Conservation (phyloP, 2,797 vertebrate species). For the Characodon lateralis region DNA sequence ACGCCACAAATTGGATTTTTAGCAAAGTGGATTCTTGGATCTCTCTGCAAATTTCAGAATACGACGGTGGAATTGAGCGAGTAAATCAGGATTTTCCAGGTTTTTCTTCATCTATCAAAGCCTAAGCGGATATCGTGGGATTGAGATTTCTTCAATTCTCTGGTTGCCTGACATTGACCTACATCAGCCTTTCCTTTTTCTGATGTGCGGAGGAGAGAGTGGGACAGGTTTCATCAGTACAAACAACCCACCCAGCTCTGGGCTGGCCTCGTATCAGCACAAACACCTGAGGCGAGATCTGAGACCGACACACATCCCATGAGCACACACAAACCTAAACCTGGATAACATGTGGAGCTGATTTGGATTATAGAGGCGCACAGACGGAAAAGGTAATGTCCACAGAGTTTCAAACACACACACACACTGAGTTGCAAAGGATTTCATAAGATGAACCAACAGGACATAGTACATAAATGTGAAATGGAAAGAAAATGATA, state of each 20-base stretch:
- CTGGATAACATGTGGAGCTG: constrained; percentile 78
- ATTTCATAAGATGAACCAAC: background rate
- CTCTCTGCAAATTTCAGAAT: constrained; percentile 60
- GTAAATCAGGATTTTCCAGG: constrained; percentile 69
- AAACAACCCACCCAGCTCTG: constrained; percentile 18
- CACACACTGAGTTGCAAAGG: background rate
- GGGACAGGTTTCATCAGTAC: constrained; percentile 50
- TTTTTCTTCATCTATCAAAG: constrained; percentile 62
- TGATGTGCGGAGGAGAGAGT: constrained; percentile 54
- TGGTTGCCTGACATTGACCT: constrained; percentile 59
- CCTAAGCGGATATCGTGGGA: constrained; percentile 71
- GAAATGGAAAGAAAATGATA: background rate
- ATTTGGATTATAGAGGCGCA: constrained; percentile 76
- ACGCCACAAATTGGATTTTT: constrained; percentile 64
- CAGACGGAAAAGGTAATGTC: constrained; percentile 77
- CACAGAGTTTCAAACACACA: constrained; percentile 31
- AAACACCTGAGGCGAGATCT: constrained; percentile 67
- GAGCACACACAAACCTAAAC: constrained; percentile 47
- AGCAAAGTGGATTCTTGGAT: constrained; percentile 62
- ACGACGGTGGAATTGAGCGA: constrained; percentile 45
- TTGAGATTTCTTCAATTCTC: constrained; percentile 60
- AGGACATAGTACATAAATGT: background rate
- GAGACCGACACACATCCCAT: constrained; percentile 23
- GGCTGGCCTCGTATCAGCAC: constrained; percentile 45
- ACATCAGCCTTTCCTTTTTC: constrained; percentile 55